Evolutionary conservation across 2,113 vertebrate species (phyloP), one percentile per base, ranked within the genome.

Genomic region (Cololabis saira): DNA sequence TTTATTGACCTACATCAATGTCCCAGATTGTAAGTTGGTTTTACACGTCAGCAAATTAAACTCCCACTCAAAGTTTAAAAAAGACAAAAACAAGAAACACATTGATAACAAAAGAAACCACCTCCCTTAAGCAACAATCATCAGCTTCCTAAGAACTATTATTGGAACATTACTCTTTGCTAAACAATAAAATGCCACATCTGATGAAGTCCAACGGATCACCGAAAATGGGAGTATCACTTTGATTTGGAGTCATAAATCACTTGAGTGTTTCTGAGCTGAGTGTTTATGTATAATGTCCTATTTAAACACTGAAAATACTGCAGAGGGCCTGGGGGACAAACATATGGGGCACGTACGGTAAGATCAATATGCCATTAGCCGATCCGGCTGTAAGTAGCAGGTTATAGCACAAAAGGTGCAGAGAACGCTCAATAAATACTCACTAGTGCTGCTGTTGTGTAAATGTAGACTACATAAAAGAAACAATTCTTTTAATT

Each of bases 331-430:
- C 75, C 82, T 70, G 76, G 83, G 84, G 81, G 84, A 84, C 85
- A 80, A 88, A 87, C 85, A 86, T 80, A 86, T 80, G 81, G 71
- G 78, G 63, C 57, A 19, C 76, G 65, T 82, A 80, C 68, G 81
- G 81, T 74, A 61, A 85, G 87, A 91, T 91, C 85, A 90, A 92
- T 90, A 92, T 67, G 58, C 89, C 74, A 91, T 90, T 90, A 92
- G 85, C 80, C 30, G 61, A 84, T 82, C 57, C 54, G 64, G 82
- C 79, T 66, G 74, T 56, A 68, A 71, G 79, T 27, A 47, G 79
- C 80, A 61, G 51, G 52, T 62, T 75, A 78, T 67, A 80, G 72
- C 76, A 77, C 84, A 77, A 64, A 51, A 80, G 81, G 71, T 79
- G 62, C 61, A 69, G 65, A 72, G 58, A 71, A 41, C 13, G 65